Evolutionary conservation across 2,888 invertebrate species (phyloP).

Genomic region (Fabriciana adippe): DNA sequence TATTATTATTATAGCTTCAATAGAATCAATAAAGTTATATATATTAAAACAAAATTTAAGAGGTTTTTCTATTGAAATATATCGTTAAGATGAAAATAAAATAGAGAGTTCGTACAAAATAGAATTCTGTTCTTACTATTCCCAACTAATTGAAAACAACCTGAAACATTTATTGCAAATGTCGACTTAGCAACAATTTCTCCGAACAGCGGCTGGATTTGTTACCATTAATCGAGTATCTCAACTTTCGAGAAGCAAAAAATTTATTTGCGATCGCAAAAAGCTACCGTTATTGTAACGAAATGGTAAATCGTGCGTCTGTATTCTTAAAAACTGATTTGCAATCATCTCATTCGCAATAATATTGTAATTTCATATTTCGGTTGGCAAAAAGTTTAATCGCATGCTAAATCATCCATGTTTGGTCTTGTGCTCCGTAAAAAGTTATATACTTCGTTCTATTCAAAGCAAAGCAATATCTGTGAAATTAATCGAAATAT

Average conservation of each 20-base stretch:
- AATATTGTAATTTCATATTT: constrained; percentile 42
- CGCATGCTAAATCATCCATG: constrained; percentile 31
- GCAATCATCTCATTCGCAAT: constrained; percentile 39
- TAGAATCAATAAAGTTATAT: background rate
- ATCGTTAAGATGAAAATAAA: background rate
- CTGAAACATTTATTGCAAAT: constrained; percentile 21
- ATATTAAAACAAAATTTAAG: background rate
- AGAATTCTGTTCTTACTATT: constrained; percentile 9
- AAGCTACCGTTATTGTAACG: constrained; percentile 45
- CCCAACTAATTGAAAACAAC: background rate
- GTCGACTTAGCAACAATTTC: constrained; percentile 20
- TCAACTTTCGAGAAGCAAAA: constrained; percentile 39
- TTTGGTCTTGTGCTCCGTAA: constrained; percentile 19
- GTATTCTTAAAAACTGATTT: constrained; percentile 42
- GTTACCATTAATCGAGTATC: constrained; percentile 16
- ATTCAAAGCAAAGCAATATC: constrained; percentile 21
- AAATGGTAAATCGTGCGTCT: constrained; percentile 50
- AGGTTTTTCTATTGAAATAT: background rate
- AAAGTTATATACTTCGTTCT: constrained; percentile 12
- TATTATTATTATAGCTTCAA: background rate
- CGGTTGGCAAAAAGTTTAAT: constrained; percentile 39
- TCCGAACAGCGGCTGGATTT: constrained; percentile 5
- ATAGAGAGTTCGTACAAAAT: constrained; percentile 13
- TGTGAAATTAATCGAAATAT: constrained; percentile 34
- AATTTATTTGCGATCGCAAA: constrained; percentile 47